Base-by-base conservation (phyloP, 2,113 vertebrate genomes). In the Lichenostomus cassidix region DNA sequence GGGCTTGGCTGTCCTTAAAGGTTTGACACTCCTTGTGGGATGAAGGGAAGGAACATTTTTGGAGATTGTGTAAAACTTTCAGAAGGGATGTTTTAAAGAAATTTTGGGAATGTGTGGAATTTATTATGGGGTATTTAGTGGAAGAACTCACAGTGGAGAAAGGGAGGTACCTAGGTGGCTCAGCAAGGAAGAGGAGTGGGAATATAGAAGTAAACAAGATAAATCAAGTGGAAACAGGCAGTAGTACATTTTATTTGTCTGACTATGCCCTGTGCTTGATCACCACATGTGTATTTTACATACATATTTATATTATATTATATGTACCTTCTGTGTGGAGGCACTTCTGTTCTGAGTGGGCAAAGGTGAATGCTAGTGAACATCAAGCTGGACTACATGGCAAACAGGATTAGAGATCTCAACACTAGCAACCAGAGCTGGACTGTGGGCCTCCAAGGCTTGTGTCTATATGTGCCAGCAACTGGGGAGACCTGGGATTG, bases 401-500 rank as follows among this genome's bases (percentile, higher is more conserved):
- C 35, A 83, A 83, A 89, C 7, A 62, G 42, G 41, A 39, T 35
- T 37, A 75, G 23, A 69, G 6, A 31, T 60, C 39, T 69, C 59
- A 55, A 50, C 17, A 53, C 6, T 15, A 82, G 59, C 28, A 63
- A 46, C 5, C 16, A 69, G 25, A 82, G 44, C 11, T 1, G 1
- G 41, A 8, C 31, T 78, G 35, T 1, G 5, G 21, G 12, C 11
- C 33, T 64, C 60, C 33, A 63, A 20, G 49, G 9, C 35, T 62
- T 20, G 55, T 17, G 2, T 8, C 4, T n/a, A 16, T 1, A 0
- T 25, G 20, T 46, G n/a, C 29, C 62, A 65, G 28, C 37, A 46
- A 3, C 29, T 37, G 11, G 12, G 15, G 23, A 89, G 6, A 60
- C 33, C 22, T 59, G 55, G 41, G 33, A 82, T 22, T 35, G 33